Evolutionary conservation across 2,888 invertebrate genomes (phyloP), one percentile per base, ranked within the genome.

Genomic region (Sinohyriopsis cumingii): DNA sequence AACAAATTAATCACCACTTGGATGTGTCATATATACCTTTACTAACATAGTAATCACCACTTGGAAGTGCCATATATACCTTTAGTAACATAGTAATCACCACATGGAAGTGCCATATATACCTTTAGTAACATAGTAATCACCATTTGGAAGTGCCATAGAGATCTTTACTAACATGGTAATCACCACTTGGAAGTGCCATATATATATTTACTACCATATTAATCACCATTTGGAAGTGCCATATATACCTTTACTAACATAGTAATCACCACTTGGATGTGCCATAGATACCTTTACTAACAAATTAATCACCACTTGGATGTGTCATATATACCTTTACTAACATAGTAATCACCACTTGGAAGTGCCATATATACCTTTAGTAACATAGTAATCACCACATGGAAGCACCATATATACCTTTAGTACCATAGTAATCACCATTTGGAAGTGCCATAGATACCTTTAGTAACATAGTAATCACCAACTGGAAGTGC

Each of bases 381-480:
- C 79, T 68, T 82, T 82, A 18, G 76, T 79, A 45, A 2, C 45
- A 45, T 45, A 45, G 12, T 12, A 45, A 12, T 45, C 3, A 45
- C 4, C 12, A 12, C 45, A 12, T 45, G 45, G 12, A 12, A 12
- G 2, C 12, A 12, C 2, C 45, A 45, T 45, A 45, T 1, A 63
- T 67, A 75, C 75, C 79, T 68, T 82, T 82, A 18, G 76, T 79
- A 45, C 12, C 45, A 45, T 45, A 45, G 12, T 12, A 45, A 12
- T 45, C 3, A 45, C 4, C 12, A 12, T 12, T 45, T 45, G 45
- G 12, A 12, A 12, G 2, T 45, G 45, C 2, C 45, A 45, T 45
- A 45, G 7, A 63, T 67, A 75, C 75, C 79, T 68, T 82, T 82
- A 18, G 76, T 79, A 45, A 2, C 45, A 45, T 45, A 45, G 12